phyloP scores from a whole-genome alignment of 2,797 vertebrate species.

The Valencia hispanica region DNA sequence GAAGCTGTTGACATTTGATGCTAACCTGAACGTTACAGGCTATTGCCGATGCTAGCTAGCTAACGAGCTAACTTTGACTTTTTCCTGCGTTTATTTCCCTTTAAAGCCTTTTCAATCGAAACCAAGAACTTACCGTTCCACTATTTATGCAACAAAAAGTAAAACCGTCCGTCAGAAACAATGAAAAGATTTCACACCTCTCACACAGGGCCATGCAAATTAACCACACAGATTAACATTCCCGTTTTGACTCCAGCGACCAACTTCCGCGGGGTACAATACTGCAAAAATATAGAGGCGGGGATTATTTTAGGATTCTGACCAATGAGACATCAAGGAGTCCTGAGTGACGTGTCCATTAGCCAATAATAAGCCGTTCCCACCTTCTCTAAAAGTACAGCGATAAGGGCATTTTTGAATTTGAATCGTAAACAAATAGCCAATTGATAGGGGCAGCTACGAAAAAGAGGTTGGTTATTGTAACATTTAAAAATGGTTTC shows the following conservation, averaged over 20 bases:
- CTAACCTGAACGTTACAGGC: constrained; percentile 11
- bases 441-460: constrained; percentile 48
- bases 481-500: background rate
- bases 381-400: background rate
- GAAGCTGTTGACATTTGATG: background rate
- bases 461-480: constrained; percentile 8
- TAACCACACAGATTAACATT: constrained; percentile 32
- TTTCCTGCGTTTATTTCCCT: constrained; percentile 2
- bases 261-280: constrained; percentile 72
- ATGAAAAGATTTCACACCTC: constrained; percentile 8
- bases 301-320: constrained; percentile 11
- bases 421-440: constrained; percentile 65
- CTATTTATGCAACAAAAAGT: constrained; percentile 14
- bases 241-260: constrained; percentile 2
- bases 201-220: constrained; percentile 39
- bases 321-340: constrained; percentile 45
- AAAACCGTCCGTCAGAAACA: background rate
- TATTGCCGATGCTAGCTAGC: constrained; percentile 58
- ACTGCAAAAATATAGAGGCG: background rate
- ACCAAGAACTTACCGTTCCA: constrained; percentile 24
- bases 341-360: constrained; percentile 38
- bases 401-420: constrained; percentile 59
- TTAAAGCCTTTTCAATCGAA: background rate
- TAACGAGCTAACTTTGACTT: constrained; percentile 53
- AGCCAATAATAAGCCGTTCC: constrained; percentile 39